Conservation (phyloP, 2,797 vertebrate species). For the Bucorvus abyssinicus region DNA sequence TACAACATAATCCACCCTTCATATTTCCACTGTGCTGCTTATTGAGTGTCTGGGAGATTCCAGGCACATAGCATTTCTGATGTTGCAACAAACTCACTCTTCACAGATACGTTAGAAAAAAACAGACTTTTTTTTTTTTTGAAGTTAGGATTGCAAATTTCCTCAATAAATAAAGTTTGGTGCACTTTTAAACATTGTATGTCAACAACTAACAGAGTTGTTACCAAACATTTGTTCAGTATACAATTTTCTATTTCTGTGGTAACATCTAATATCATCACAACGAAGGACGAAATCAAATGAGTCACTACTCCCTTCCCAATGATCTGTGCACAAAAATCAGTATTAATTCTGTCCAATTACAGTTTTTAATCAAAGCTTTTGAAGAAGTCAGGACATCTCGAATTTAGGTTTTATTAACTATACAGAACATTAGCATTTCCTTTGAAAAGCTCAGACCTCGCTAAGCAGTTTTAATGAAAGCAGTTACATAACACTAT, state of each 20-base stretch:
- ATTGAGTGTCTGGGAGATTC: not conserved
- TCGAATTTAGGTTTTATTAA: constrained; percentile 70
- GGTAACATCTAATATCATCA: not conserved
- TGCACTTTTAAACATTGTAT: not conserved
- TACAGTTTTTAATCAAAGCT: not conserved
- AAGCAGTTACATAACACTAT: constrained; percentile 49
- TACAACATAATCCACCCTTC: not conserved
- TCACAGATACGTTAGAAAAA: constrained; percentile 13
- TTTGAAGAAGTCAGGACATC: not conserved
- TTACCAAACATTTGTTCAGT: not conserved
- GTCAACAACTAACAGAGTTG: not conserved
- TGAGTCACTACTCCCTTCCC: not conserved
- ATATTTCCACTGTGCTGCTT: not conserved
- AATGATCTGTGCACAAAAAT: not conserved
- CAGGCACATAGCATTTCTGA: not conserved
- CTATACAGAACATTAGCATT: constrained; percentile 62
- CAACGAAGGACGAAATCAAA: not conserved
- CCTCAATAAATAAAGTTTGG: not conserved
- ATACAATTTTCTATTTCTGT: not conserved
- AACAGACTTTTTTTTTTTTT: not conserved
- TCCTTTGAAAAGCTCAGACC: constrained; percentile 68
- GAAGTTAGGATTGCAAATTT: not conserved
- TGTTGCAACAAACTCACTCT: not conserved
- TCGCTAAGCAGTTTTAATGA: constrained; percentile 59
- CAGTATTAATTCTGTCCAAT: not conserved